These are phyloP conservation scores for Enteromius anoplus DNA, from an alignment of 2,797 vertebrate species.

Conservation along the genomic window DNA sequence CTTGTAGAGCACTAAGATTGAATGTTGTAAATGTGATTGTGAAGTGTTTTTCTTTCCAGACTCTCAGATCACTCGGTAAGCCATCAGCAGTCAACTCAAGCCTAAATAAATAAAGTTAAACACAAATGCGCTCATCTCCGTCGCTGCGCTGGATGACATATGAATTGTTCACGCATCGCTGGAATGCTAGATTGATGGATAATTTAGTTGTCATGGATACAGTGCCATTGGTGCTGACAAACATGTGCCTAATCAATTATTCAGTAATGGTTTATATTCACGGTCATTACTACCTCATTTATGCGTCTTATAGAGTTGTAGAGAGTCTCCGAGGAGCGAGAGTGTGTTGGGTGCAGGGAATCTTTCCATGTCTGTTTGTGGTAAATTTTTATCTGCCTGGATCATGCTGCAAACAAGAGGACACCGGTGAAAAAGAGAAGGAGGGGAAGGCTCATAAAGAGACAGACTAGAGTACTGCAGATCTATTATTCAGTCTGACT, in stretches of 20 bases:
- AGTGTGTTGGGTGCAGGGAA: background rate
- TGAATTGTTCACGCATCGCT: conserved; percentile 22
- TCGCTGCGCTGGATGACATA: conserved; percentile 2
- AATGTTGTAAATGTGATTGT: conserved; percentile 7
- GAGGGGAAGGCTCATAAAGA: conserved; percentile 48
- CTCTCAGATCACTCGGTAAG: conserved; percentile 69
- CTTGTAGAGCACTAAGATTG: conserved; percentile 65
- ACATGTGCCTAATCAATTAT: conserved; percentile 41
- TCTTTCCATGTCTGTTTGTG: background rate
- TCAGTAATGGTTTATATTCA: conserved; percentile 37
- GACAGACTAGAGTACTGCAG: conserved; percentile 69
- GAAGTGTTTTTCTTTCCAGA: conserved; percentile 71
- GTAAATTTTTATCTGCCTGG: conserved; percentile 35
- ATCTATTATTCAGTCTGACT: conserved; percentile 82
- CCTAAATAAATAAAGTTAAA: conserved; percentile 30
- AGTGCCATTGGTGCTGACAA: conserved; percentile 20
- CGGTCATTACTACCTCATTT: conserved; percentile 25
- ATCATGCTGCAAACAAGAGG: conserved; percentile 35
- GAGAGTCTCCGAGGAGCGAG: conserved; percentile 12
- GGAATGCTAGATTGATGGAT: conserved; percentile 20
- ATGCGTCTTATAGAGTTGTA: conserved; percentile 8
- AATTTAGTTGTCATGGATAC: conserved; percentile 38
- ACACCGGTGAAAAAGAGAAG: conserved; percentile 46
- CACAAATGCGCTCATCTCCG: background rate
- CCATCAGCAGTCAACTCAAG: conserved; percentile 36